Conservation (phyloP, 1,140 invertebrate genomes). For the Eriocheir sinensis region DNA sequence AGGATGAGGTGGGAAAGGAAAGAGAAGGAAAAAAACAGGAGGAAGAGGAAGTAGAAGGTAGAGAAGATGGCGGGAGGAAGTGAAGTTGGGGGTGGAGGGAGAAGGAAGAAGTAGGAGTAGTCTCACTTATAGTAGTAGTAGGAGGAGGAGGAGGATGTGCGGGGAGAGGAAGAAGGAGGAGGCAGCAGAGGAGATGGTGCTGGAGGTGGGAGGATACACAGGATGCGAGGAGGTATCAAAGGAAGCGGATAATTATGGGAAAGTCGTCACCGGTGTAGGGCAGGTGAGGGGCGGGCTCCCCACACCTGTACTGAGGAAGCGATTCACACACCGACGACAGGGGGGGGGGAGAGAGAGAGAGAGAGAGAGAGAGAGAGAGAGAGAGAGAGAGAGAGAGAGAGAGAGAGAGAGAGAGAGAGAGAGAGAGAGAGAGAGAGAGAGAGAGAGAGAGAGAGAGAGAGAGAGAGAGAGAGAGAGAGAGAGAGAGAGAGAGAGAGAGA, state of each 20-base stretch:
- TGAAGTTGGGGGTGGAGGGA: too few relatives aligned
- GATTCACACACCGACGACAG: not conserved
- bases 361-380: not conserved
- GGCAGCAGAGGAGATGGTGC: not conserved
- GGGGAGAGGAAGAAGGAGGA: too few relatives aligned
- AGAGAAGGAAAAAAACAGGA: too few relatives aligned
- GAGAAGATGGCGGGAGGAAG: too few relatives aligned
- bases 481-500: too few relatives aligned
- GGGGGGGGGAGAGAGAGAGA: not conserved
- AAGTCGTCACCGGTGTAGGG: not conserved
- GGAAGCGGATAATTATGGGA: constrained; percentile 3
- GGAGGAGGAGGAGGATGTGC: too few relatives aligned
- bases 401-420: too few relatives aligned
- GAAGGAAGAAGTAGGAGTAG: too few relatives aligned
- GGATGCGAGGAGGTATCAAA: constrained; percentile 12
- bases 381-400: not conserved
- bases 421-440: too few relatives aligned
- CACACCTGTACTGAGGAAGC: not conserved
- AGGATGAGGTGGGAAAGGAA: constrained; percentile 2
- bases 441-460: too few relatives aligned
- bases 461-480: too few relatives aligned
- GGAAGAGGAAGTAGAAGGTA: too few relatives aligned
- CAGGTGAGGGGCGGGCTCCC: not conserved
- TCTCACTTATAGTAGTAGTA: not conserved
- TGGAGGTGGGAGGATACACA: constrained; percentile 10